Evolutionary conservation across 2,797 vertebrate species (phyloP).

Genomic region (Saxicola maurus): DNA sequence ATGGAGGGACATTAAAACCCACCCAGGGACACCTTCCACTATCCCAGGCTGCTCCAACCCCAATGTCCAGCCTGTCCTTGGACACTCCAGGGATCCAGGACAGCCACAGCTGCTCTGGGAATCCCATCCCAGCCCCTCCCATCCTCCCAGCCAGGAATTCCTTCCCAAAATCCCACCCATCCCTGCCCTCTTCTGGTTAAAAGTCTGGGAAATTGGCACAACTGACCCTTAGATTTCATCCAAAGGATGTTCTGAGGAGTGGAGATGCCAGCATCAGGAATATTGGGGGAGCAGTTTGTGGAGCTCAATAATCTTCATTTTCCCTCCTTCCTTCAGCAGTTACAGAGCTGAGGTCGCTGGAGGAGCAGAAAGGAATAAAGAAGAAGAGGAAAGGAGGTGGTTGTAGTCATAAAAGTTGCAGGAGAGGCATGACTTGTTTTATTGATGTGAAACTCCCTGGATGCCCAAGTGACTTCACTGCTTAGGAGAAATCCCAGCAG

Average conservation of each 20-base stretch:
- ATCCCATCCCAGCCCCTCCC: not conserved
- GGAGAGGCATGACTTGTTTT: not conserved
- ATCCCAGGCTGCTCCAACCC: rapidly evolving
- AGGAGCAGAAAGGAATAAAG: not conserved
- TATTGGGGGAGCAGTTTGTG: not conserved
- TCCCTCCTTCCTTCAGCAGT: not conserved
- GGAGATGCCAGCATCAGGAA: not conserved
- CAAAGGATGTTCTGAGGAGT: not conserved
- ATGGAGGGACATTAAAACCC: not conserved
- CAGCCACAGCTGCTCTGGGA: not conserved
- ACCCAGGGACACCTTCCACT: rapidly evolving
- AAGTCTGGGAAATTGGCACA: not conserved
- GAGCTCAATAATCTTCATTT: not conserved
- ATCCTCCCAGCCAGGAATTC: rapidly evolving
- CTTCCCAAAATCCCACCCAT: not conserved
- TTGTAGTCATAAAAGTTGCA: not conserved
- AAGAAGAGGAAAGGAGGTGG: not conserved
- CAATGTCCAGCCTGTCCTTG: rapidly evolving
- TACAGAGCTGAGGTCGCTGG: not conserved
- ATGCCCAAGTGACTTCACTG: not conserved
- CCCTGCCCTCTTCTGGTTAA: not conserved
- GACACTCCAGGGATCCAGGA: too few species aligned
- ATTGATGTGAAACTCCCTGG: not conserved
- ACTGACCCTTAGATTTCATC: not conserved
- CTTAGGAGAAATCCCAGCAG: not conserved